Evolutionary conservation across 2,113 vertebrate genomes (phyloP), one percentile per base, ranked within the genome.

Genomic region (Motacilla alba): DNA sequence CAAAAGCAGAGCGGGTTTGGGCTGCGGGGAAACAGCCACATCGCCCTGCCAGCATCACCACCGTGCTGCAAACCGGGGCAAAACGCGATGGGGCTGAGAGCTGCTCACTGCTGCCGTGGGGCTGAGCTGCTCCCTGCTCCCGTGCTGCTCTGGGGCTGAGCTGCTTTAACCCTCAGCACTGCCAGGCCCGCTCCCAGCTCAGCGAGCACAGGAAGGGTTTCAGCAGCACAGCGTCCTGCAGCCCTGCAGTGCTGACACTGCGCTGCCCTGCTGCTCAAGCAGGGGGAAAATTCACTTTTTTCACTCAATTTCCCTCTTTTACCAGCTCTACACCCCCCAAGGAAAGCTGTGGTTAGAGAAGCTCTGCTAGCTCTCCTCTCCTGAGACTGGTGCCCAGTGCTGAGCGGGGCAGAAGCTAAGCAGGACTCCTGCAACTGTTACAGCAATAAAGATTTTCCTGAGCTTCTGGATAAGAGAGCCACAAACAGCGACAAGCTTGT

Each of bases 161-260:
- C 43, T 44, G 43, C 43, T 28, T 41, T n/a, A 20, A 37, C 31
- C 31, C 7, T 0, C 1, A 0, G 49, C 72, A 76, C 77, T 41
- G 19, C 47, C 79, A 15, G 75, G 75, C 35, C 52, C 13, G 53
- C 4, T 47, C 73, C 52, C 1, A 4, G 49, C 72, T 39, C 14
- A 53, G 50, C 0, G 0, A 72, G 41, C 53, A 23, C 0, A 0
- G 17, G 2, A 33, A 64, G 10, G 1, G 13, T 7, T 63, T 4
- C 76, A 7, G 41, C 23, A 37, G 24, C 35, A 31, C 62, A 21
- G 30, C 0, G 0, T 20, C 47, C 64, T 53, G 31, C 4, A 0
- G 31, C 43, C 35, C 31, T 1, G 0, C 33, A 46, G 68, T 18
- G 1, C 56, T 1, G 1, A 15, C 41, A 16, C 13, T 0, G 1